Evolutionary conservation across 2,888 invertebrate genomes (phyloP).

Genomic region (Pedicia rivosa): DNA sequence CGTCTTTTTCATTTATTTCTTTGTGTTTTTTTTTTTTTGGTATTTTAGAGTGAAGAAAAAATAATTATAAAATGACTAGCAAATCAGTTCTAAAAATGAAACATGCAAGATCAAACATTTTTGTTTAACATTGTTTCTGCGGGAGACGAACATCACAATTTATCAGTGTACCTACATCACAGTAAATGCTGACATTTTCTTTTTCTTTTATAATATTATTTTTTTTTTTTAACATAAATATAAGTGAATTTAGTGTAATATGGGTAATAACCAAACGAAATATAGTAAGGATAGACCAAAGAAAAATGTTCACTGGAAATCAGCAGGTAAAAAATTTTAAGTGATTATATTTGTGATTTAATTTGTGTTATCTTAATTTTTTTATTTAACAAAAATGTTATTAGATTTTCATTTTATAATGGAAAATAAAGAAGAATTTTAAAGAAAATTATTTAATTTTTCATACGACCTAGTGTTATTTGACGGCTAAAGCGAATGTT

Average conservation of each 20-base stretch:
- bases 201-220: constrained; percentile 7
- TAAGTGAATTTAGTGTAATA: constrained; percentile 23
- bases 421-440: too few relatives aligned
- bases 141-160: constrained; percentile 7
- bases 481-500: constrained; percentile 4
- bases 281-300: constrained; percentile 42
- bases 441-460: too few relatives aligned
- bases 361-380: not conserved
- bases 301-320: constrained; percentile 72
- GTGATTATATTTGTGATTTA: not conserved
- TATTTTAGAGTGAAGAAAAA: too few relatives aligned
- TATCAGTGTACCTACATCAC: too few relatives aligned
- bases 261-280: constrained; percentile 50
- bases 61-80: too few relatives aligned
- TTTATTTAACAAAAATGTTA: not conserved
- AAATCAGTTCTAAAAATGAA: not conserved
- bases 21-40: too few relatives aligned
- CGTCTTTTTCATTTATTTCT: too few relatives aligned
- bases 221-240: constrained; percentile 4
- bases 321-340: constrained; percentile 48
- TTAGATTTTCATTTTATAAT: not conserved
- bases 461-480: too few relatives aligned
- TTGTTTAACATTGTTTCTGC: not conserved
- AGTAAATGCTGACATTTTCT: constrained; percentile 4
- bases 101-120: not conserved